Evolutionary conservation across 2,888 invertebrate genomes (phyloP).

Genomic region (Horisme vitalbata): DNA sequence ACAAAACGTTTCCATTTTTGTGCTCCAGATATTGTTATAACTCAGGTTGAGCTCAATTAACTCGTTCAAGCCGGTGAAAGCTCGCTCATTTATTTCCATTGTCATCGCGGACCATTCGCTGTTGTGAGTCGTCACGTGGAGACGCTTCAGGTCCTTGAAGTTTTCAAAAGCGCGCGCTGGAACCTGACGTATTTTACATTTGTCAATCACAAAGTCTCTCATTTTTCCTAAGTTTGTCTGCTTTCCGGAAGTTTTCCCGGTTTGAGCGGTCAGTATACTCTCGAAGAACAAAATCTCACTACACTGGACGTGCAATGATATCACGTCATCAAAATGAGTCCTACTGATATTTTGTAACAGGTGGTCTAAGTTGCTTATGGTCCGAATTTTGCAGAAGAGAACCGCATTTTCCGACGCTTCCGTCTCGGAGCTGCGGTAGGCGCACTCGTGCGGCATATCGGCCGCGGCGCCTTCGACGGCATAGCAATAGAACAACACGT

Average conservation of each 20-base stretch:
- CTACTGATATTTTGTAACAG: constrained; percentile 87
- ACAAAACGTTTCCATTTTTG: constrained; percentile 88
- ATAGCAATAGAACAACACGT: constrained; percentile 77
- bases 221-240: constrained; percentile 84
- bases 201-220: constrained; percentile 87
- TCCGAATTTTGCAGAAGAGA: constrained; percentile 87
- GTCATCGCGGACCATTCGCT: constrained; percentile 91
- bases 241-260: constrained; percentile 71
- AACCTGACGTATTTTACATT: constrained; percentile 90
- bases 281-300: constrained; percentile 89
- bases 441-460: constrained; percentile 86
- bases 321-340: constrained; percentile 85
- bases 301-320: constrained; percentile 87
- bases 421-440: constrained; percentile 84
- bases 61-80: constrained; percentile 86
- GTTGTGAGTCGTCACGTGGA: constrained; percentile 89
- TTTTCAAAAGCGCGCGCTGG: constrained; percentile 87
- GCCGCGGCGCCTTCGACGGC: constrained; percentile 67
- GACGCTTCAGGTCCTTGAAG: constrained; percentile 85
- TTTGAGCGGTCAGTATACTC: constrained; percentile 84
- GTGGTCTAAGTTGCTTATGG: constrained; percentile 86
- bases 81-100: constrained; percentile 87
- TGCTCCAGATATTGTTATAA: constrained; percentile 90
- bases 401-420: constrained; percentile 81
- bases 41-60: constrained; percentile 87